Conservation (phyloP, 2,888 invertebrate genomes). For the Leucozona laternaria region DNA sequence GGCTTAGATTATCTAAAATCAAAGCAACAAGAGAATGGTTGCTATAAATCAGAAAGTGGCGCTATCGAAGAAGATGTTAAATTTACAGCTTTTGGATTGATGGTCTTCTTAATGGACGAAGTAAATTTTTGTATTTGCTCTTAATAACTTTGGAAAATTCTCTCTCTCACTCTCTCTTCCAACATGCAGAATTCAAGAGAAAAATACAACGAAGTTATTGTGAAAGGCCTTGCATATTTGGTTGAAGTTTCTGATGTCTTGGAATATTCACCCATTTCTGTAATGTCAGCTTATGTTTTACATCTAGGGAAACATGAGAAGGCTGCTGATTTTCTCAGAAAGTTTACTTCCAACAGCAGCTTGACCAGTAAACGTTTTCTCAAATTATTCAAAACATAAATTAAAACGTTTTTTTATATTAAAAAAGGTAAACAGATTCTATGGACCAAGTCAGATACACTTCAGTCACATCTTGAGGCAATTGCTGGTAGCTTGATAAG, state of each 20-base stretch:
- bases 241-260: constrained; percentile 2
- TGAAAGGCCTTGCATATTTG: constrained; percentile 84
- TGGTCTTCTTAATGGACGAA: constrained; percentile 88
- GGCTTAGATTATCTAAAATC: constrained; percentile 89
- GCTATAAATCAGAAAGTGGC: constrained; percentile 91
- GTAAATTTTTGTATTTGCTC: constrained; percentile 83
- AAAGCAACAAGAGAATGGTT: constrained; percentile 89
- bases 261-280: background rate
- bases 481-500: constrained; percentile 81
- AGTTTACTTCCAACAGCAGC: background rate
- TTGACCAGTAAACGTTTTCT: background rate
- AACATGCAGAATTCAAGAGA: background rate
- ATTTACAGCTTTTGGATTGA: constrained; percentile 90
- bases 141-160: background rate
- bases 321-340: constrained; percentile 9
- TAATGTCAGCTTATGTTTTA: constrained; percentile 46
- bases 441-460: constrained; percentile 14
- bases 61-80: constrained; percentile 88
- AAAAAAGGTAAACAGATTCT: background rate
- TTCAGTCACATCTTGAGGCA: constrained; percentile 77
- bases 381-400: no score
- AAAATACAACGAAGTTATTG: constrained; percentile 86
- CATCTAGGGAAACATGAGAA: constrained; percentile 42
- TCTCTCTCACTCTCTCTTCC: background rate
- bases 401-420: background rate